Base-by-base conservation (phyloP, 2,888 invertebrate genomes). In the Drosophila prolongata region DNA sequence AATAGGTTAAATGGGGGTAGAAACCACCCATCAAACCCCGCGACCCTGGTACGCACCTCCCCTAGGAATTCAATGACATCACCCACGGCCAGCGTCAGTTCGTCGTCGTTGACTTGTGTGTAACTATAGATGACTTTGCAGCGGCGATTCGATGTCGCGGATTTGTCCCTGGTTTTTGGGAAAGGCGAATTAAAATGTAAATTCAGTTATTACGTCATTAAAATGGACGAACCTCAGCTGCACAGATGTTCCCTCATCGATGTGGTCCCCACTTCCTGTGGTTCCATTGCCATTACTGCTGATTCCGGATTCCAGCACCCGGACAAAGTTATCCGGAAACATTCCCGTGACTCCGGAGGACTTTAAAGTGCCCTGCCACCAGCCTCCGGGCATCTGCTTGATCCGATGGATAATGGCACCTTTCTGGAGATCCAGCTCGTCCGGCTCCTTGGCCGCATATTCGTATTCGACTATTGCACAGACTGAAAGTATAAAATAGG, bases 291-390 rank as follows among this genome's bases (percentile, higher is more conserved):
- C 81, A 46, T 79, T 79, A 64, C 81, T 86, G 52, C 80, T 87
- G 71, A 72, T 83, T 67, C 57, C 82, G 57, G 88, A 77, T 64
- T 93, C 92, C 60, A 95, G 90, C 76, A 96, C 93, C 80, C 95
- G 95, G 19, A 98, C 98, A 93, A 97, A 98, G 93, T 97, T 98
- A 91, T 98, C 98, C 3, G 98, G 98, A 93, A 98, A 98, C 94
- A 98, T 95, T 86, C 98, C 98, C 72, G 94, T 94, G 88, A 95
- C 95, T 67, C 97, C 97, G 67, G 93, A 93, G 56, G 90, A 72
- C 81, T 94, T 93, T 59, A 98, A 93, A 68, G 95, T 95, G n/a
- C 98, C 98, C 91, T 96, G 95, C 96, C 96, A 97, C 98, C 98
- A 98, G 70, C 98, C 98, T 61, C 96, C 97, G 34, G 95, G 94